Percentiles rank a stretch among this genome's conserved stretches.
Conservation (phyloP, 1,140 invertebrate species). For the Plectrocnemia conspersa region DNA sequence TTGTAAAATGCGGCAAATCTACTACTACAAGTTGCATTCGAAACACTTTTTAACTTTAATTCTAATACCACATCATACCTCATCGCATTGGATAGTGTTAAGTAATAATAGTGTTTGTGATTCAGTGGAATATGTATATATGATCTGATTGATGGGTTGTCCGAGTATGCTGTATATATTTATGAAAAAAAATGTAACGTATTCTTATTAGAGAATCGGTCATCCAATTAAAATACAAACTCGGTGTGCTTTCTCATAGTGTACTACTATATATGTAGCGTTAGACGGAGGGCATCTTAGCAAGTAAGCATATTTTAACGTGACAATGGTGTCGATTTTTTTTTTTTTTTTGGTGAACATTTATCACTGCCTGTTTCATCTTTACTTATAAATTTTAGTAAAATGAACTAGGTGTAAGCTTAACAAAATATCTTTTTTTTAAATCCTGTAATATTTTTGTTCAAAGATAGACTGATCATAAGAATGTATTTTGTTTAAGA, state of each 20-base stretch:
- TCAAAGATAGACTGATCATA: constrained; percentile 33
- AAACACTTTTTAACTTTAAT: constrained; percentile 1
- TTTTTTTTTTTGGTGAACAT: constrained; percentile 3
- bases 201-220: too few species aligned
- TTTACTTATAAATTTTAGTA: constrained; percentile 8
- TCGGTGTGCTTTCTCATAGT: too few species aligned
- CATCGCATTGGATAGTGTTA: constrained; percentile 30
- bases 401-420: constrained; percentile 15
- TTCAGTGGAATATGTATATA: constrained; percentile 3
- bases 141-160: not conserved
- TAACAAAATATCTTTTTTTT: constrained; percentile 26
- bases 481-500: constrained; percentile 6
- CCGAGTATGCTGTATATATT: constrained; percentile 1
- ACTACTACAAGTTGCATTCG: too few species aligned
- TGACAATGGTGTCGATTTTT: too few species aligned
- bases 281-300: too few species aligned
- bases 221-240: too few species aligned
- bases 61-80: constrained; percentile 33
- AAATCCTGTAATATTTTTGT: constrained; percentile 28
- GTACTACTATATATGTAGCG: too few species aligned
- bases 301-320: too few species aligned
- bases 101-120: constrained; percentile 28
- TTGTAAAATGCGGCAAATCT: constrained; percentile 21
- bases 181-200: too few species aligned
- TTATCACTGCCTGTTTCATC: constrained; percentile 26